These are phyloP conservation scores for Brachionus manjavacas DNA, from an alignment of 1,140 invertebrate species.

Conservation along the genomic window DNA sequence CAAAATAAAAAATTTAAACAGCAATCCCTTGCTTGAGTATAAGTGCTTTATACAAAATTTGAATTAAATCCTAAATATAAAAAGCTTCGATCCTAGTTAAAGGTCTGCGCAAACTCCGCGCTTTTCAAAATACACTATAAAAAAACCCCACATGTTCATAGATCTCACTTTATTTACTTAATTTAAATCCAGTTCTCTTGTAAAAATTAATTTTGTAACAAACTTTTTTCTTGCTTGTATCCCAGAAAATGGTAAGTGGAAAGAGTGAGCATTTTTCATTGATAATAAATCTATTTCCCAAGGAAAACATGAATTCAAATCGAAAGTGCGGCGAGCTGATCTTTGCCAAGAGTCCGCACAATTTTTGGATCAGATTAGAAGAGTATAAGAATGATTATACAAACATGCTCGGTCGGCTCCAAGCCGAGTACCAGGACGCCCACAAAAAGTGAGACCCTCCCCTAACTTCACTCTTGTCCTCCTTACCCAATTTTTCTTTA, in stretches of 20 bases:
- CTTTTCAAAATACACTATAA: not conserved
- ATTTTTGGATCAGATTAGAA: constrained; percentile 32
- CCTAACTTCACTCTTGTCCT: not conserved
- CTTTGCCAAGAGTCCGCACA: not conserved
- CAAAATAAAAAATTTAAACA: too few relatives aligned
- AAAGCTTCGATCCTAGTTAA: too few relatives aligned
- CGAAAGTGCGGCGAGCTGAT: constrained; percentile 13
- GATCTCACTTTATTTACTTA: not conserved
- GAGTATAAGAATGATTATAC: constrained; percentile 36
- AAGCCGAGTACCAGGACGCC: not conserved
- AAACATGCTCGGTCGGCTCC: not conserved
- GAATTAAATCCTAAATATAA: too few relatives aligned
- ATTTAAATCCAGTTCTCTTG: not conserved
- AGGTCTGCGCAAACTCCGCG: not conserved
- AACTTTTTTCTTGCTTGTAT: not conserved
- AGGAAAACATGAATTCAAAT: not conserved
- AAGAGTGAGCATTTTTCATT: not conserved
- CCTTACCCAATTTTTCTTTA: not conserved
- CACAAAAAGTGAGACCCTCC: not conserved
- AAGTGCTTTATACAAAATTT: too few relatives aligned
- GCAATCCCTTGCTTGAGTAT: too few relatives aligned
- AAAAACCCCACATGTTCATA: not conserved
- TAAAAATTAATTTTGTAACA: not conserved
- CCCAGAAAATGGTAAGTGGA: not conserved
- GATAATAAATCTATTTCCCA: not conserved